Evolutionary conservation across 1,140 invertebrate species (phyloP).

Genomic region (Maniola jurtina): DNA sequence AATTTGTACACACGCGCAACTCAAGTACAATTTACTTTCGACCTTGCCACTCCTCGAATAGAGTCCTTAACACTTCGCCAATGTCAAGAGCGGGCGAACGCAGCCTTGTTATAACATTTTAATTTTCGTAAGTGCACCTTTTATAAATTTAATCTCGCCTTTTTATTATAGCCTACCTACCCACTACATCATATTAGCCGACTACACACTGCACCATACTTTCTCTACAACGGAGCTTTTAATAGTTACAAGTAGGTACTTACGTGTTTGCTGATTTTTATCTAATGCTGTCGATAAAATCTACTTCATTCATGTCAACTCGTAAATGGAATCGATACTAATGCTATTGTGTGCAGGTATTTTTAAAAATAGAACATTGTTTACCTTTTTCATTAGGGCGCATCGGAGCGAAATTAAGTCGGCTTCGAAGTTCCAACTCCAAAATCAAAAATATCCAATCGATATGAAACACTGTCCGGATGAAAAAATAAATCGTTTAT

Average conservation of each 20-base stretch:
- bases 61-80: background rate
- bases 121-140: constrained; percentile 71
- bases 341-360: constrained; percentile 34
- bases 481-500: constrained; percentile 26
- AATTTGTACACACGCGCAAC: constrained; percentile 42
- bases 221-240: constrained; percentile 25
- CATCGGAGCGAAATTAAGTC: constrained; percentile 39
- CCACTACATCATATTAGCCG: constrained; percentile 32
- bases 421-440: constrained; percentile 25
- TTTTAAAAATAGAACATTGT: constrained; percentile 46
- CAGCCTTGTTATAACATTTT: constrained; percentile 62
- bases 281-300: constrained; percentile 54
- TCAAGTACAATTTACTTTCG: constrained; percentile 33
- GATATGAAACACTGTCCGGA: constrained; percentile 16
- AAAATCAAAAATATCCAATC: constrained; percentile 21
- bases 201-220: constrained; percentile 28
- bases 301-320: constrained; percentile 51
- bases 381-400: constrained; percentile 30
- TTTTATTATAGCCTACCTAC: constrained; percentile 45
- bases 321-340: constrained; percentile 45
- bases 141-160: constrained; percentile 59
- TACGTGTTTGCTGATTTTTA: constrained; percentile 53
- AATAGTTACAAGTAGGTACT: no score
- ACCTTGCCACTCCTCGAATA: constrained; percentile 36
- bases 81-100: constrained; percentile 19